Evolutionary conservation across 2,113 vertebrate species (phyloP), one percentile per base, ranked within the genome.

Genomic region (Trichomycterus rosablanca): DNA sequence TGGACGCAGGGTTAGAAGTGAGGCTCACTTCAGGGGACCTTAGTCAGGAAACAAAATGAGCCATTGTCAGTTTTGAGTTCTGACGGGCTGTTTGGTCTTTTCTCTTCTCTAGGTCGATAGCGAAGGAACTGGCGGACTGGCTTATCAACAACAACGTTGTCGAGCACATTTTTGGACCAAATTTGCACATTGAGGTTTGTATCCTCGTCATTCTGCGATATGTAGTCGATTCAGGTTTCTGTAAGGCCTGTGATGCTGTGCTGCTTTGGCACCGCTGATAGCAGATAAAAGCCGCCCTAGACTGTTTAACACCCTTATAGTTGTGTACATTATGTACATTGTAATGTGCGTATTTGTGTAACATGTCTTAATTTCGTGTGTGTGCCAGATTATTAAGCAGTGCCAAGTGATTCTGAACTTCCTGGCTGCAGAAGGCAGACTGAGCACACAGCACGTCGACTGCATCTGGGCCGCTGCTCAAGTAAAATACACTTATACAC

Each of bases 361-460:
- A n/a, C n/a, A 7, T 50, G 14, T 2, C 16, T 2, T 26, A 7
- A 40, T 12, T 34, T n/a, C 19, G 37, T 55, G 22, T 26, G 35
- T 37, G 14, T 45, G 84, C 37, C 83, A 99, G 95, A 99, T 99
- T 86, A 98, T 99, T 81, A 99, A 99, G 76, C 96, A 99, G 84
- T 99, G 96, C 87, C 96, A 99, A 83, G 96, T 98, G 74, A 99
- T 99, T 86, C 89, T 99, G 80, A 99, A 99, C 83, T 99, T 99
- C 79, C 83, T 99, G 77, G 96, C 96, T 72, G 95, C 96, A 30
- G 96, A 99, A 74, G 94, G 96, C 23, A 88, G 95, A 56, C 87
- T 99, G 63, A 99, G 95, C 81, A 99, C 96, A 46, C 96, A 95
- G 72, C 94, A 99, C 51, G 92, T 95, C 76, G 96, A 99, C 83